Evolutionary conservation across 1,140 invertebrate genomes (phyloP).

Genomic region (Papilio aristodemus): DNA sequence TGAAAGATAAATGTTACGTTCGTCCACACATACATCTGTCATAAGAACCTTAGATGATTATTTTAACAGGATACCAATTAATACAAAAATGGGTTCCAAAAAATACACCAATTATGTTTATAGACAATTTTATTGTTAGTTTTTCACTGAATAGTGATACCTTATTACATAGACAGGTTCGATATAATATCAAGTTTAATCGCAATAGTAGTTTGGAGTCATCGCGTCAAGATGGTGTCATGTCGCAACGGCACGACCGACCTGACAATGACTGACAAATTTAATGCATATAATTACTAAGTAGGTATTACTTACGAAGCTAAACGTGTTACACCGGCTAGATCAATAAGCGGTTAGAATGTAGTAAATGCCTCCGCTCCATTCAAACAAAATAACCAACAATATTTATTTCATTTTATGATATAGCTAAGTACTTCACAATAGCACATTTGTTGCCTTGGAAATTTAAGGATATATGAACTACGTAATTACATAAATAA

Average conservation of each 20-base stretch:
- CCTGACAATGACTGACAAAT: constrained; percentile 47
- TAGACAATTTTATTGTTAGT: constrained; percentile 57
- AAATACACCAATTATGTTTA: constrained; percentile 24
- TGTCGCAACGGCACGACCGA: constrained; percentile 43
- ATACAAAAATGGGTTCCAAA: neutral
- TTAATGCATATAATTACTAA: constrained; percentile 41
- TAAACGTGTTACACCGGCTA: constrained; percentile 46
- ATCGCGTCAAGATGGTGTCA: constrained; percentile 27
- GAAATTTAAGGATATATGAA: constrained; percentile 39
- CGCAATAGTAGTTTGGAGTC: constrained; percentile 36
- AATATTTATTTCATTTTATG: constrained; percentile 35
- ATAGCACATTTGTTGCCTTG: constrained; percentile 51
- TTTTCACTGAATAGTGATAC: constrained; percentile 56
- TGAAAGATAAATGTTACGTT: no score
- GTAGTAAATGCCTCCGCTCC: constrained; percentile 57
- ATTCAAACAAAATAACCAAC: constrained; percentile 44
- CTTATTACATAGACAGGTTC: constrained; percentile 43
- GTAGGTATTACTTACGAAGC: constrained; percentile 39
- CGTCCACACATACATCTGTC: no score
- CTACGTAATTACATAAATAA: constrained; percentile 43
- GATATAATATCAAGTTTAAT: constrained; percentile 43
- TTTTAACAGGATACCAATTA: no score
- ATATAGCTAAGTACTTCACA: constrained; percentile 52
- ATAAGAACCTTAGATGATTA: no score
- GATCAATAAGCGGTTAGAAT: constrained; percentile 48